These are phyloP conservation scores for Orthonevra nobilis DNA, from an alignment of 2,888 invertebrate genomes.

Conservation along the genomic window DNA sequence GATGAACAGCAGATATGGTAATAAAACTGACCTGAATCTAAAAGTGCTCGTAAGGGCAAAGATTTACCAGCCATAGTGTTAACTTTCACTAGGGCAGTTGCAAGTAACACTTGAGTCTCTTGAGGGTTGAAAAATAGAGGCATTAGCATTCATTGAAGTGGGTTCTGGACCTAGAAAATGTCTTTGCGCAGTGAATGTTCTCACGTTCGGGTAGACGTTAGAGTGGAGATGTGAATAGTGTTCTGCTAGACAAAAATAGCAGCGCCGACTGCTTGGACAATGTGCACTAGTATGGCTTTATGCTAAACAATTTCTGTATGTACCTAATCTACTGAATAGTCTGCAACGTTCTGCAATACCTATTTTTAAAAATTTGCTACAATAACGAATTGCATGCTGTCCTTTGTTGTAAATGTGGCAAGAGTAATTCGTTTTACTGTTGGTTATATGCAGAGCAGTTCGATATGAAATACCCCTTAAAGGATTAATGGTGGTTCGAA, in stretches of 20 bases:
- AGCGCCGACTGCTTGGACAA: not conserved
- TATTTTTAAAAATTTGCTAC: not conserved
- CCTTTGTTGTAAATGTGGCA: slow-evolving; percentile 6
- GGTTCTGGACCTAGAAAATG: not conserved
- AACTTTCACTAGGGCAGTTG: not conserved
- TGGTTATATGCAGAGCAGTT: not conserved
- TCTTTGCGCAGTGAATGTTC: not conserved
- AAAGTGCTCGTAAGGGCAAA: not conserved
- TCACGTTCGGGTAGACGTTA: not conserved
- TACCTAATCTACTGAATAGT: not conserved
- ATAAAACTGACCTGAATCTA: slow-evolving; percentile 3
- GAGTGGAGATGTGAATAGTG: not conserved
- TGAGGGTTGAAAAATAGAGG: not conserved
- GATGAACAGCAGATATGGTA: slow-evolving; percentile 9
- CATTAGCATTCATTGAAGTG: not conserved
- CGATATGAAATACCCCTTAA: too few species aligned
- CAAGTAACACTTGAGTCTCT: not conserved
- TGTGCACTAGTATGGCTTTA: not conserved
- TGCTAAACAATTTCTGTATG: not conserved
- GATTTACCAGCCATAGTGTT: not conserved
- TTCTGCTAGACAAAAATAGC: not conserved
- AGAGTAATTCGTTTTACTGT: not conserved
- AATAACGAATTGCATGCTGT: not conserved
- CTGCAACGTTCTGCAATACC: not conserved
- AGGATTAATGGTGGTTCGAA: too few species aligned